phyloP scores from a whole-genome alignment of 2,797 vertebrate species.

The Echiichthys vipera region DNA sequence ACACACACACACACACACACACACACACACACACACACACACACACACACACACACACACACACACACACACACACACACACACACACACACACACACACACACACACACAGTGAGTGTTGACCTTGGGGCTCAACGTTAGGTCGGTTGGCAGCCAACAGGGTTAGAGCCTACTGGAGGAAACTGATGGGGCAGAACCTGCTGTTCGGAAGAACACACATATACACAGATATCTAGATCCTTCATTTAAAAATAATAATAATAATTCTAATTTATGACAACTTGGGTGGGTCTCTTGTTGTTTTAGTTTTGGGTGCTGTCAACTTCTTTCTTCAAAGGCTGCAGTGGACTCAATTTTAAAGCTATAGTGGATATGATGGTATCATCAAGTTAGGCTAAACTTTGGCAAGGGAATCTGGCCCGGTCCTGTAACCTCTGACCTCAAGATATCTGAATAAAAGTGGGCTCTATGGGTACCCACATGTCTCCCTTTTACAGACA shows the following conservation, averaged over 20 bases:
- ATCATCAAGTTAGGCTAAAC: too few relatives aligned
- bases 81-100: conserved; percentile 26
- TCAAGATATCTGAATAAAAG: too few relatives aligned
- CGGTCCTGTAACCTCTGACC: too few relatives aligned
- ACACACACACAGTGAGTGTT: conserved; percentile 26
- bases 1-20: conserved; percentile 37
- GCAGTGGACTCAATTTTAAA: too few relatives aligned
- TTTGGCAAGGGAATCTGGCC: too few relatives aligned
- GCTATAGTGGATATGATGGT: too few relatives aligned
- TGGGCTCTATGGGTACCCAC: too few relatives aligned
- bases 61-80: conserved; percentile 26
- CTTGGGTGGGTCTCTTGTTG: background rate
- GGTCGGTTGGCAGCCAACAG: conserved; percentile 69
- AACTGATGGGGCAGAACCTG: conserved; percentile 54
- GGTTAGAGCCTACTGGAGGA: conserved; percentile 64
- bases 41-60: conserved; percentile 42
- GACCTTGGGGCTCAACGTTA: conserved; percentile 79
- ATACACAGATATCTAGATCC: background rate
- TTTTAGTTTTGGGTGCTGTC: background rate
- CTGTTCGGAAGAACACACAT: conserved; percentile 36
- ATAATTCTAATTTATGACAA: background rate
- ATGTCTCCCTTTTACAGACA: too few relatives aligned
- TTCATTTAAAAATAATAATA: background rate
- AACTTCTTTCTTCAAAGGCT: too few relatives aligned
- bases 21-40: conserved; percentile 30